These are phyloP conservation scores for Semaprochilodus insignis DNA, from an alignment of 2,797 vertebrate species.

Conservation along the genomic window DNA sequence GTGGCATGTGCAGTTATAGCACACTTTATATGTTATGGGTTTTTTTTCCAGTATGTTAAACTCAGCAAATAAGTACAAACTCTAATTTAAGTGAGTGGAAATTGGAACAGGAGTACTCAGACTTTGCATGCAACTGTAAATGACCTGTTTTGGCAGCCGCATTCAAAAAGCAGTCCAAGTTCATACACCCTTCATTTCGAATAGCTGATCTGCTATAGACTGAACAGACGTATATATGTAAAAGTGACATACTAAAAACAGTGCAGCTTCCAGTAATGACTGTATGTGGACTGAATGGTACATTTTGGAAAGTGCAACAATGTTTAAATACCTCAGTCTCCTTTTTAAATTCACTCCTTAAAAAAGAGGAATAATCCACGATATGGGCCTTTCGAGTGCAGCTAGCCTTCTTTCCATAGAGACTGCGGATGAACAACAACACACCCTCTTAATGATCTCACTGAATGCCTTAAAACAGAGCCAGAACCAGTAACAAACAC, in stretches of 20 bases:
- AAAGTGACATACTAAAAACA: background rate
- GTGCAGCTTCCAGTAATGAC: background rate
- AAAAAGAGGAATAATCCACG: background rate
- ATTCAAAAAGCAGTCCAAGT: no score
- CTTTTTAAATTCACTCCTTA: background rate
- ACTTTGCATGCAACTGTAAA: no score
- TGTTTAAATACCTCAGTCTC: background rate
- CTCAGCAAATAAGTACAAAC: no score
- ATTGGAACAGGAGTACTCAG: no score
- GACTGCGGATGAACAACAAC: background rate
- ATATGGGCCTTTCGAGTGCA: background rate
- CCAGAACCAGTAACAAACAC: background rate
- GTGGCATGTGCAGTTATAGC: no score
- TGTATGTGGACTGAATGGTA: background rate
- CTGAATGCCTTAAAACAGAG: conserved; percentile 15
- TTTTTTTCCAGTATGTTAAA: no score
- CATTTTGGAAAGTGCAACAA: background rate
- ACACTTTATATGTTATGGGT: no score
- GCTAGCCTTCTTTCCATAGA: background rate
- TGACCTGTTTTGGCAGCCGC: no score
- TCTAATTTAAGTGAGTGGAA: no score
- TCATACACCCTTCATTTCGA: no score
- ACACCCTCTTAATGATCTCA: background rate
- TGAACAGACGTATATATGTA: background rate
- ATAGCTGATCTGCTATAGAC: background rate